Evolutionary conservation across 2,113 vertebrate genomes (phyloP).

Genomic region (Montifringilla adamsi): DNA sequence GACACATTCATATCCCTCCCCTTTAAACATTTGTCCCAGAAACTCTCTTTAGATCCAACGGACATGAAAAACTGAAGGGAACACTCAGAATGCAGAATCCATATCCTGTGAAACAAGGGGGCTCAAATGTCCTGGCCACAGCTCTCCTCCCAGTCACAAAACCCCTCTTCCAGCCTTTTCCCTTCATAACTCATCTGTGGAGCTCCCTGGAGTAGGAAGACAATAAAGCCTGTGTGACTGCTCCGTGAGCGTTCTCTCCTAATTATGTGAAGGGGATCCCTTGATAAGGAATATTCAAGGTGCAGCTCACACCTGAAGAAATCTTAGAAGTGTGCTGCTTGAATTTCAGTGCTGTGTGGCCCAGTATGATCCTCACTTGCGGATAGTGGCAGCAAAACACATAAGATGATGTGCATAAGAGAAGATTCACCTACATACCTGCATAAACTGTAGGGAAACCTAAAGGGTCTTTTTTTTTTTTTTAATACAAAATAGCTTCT

Average conservation of each 20-base stretch:
- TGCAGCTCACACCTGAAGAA: not conserved
- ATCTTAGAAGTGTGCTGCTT: not conserved
- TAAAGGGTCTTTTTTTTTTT: not conserved
- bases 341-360: not conserved
- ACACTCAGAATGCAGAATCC: not conserved
- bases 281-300: not conserved
- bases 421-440: not conserved
- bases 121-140: not conserved
- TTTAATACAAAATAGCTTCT: not conserved
- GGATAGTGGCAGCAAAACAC: not conserved
- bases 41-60: not conserved
- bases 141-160: not conserved
- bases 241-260: not conserved
- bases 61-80: not conserved
- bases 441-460: not conserved
- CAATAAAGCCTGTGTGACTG: not conserved
- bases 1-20: not conserved
- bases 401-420: not conserved
- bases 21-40: not conserved
- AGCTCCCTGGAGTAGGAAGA: not conserved
- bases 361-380: rapidly evolving
- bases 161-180: not conserved
- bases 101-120: not conserved
- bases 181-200: not conserved
- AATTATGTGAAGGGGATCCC: not conserved